These are phyloP conservation scores for Pseudocheirus occidentalis DNA, from an alignment of 2,797 vertebrate genomes.

Conservation along the genomic window DNA sequence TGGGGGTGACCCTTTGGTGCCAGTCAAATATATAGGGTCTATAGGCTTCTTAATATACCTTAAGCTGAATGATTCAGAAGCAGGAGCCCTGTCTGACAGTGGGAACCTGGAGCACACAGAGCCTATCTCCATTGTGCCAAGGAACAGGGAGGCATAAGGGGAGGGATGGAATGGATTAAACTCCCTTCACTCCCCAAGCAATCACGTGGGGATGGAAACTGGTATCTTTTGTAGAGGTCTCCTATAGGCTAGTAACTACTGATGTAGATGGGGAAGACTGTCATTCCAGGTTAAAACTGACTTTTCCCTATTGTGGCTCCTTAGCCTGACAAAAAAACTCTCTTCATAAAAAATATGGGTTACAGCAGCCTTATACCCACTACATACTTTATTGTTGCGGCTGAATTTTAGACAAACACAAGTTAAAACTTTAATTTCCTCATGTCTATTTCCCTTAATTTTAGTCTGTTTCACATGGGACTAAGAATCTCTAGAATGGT, in stretches of 20 bases:
- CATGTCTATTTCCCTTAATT: background rate
- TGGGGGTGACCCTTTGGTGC: background rate
- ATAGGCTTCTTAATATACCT: background rate
- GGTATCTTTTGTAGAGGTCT: background rate
- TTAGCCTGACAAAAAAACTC: background rate
- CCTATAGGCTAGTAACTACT: background rate
- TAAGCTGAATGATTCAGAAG: background rate
- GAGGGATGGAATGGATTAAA: background rate
- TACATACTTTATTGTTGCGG: background rate
- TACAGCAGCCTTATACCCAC: background rate
- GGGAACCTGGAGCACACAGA: background rate
- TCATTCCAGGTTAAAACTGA: background rate
- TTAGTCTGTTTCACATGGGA: background rate
- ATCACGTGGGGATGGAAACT: background rate
- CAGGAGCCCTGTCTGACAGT: background rate
- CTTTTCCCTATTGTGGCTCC: background rate
- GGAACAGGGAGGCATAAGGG: background rate
- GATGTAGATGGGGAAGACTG: background rate
- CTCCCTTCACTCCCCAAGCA: background rate
- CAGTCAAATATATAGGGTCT: background rate
- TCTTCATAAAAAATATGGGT: background rate
- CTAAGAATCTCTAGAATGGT: background rate
- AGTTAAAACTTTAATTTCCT: background rate
- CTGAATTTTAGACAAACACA: background rate
- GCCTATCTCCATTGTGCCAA: background rate